Evolutionary conservation across 1,140 invertebrate species (phyloP).

Genomic region (Drosophila nigrodunni): DNA sequence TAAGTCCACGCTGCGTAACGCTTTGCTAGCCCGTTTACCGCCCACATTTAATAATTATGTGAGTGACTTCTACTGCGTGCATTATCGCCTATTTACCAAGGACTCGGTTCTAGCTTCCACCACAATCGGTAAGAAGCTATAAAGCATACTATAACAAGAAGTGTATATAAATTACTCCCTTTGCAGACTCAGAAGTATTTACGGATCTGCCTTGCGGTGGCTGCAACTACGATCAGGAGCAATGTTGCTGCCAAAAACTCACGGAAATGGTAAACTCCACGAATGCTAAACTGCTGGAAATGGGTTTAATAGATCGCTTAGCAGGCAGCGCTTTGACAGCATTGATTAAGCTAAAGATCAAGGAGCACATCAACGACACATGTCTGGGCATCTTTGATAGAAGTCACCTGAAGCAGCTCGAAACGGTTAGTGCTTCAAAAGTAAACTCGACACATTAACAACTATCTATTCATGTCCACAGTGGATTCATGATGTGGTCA

Average conservation of each 20-base stretch:
- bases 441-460: background rate
- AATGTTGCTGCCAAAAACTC: conserved; percentile 91
- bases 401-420: conserved; percentile 89
- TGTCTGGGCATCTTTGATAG: conserved; percentile 94
- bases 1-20: conserved; percentile 85
- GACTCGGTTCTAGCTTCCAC: conserved; percentile 75
- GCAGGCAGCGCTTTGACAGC: conserved; percentile 92
- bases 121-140: conserved; percentile 41
- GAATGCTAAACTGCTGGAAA: conserved; percentile 90
- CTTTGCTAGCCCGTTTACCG: conserved; percentile 90
- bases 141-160: background rate
- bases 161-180: background rate
- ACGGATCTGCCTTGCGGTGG: conserved; percentile 88
- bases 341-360: conserved; percentile 92
- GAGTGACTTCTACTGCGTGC: conserved; percentile 91
- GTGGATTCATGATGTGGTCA: conserved; percentile 93
- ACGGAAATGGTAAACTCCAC: conserved; percentile 91
- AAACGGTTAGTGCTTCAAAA: conserved; percentile 87
- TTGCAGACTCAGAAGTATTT: conserved; percentile 85
- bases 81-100: conserved; percentile 90
- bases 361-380: conserved; percentile 90
- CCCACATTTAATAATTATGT: conserved; percentile 89
- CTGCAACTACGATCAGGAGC: conserved; percentile 89
- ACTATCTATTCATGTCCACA: conserved; percentile 70
- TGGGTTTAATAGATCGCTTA: conserved; percentile 91